Evolutionary conservation across 1,140 invertebrate genomes (phyloP), one percentile per base, ranked within the genome.

Genomic region (Glossosoma conforme): DNA sequence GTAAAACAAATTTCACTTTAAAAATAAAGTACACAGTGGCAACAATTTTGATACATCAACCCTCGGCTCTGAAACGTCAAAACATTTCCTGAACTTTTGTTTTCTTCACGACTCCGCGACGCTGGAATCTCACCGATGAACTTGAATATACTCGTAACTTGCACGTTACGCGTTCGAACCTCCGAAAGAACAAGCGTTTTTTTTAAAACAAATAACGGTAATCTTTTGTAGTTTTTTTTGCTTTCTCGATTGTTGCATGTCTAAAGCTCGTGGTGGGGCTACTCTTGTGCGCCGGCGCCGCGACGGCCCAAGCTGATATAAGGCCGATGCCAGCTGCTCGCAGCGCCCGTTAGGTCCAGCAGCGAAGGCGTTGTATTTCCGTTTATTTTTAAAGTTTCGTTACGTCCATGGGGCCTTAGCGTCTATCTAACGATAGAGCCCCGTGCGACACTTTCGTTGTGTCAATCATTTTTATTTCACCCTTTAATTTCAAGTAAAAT

Each of bases 281-380:
- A 42, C 56, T 49, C 22, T 44, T 41, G 19, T 32, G 38, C 50
- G 42, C 68, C 62, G 64, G 61, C 67, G 65, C 60, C 67, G 61
- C 68, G 68, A 62, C 65, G 62, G 62, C 59, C 53, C 55, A 62
- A 61, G 65, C 62, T 69, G 74, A 75, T 73, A 74, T 74, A 74
- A 75, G 62, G 58, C 61, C 67, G 63, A 66, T 66, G 62, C 62
- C 56, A 57, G 59, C 51, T 57, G 56, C 58, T 54, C 62, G 64
- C 61, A 64, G 61, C 66, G 69, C 69, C 72, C 71, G 68, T 71
- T 67, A 70, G 64, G 68, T 68, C 66, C 63, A 66, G 68, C 65
- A 69, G 63, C 68, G 66, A 68, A 69, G 66, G 64, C 67, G 68
- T 71, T 71, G 67, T 61, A 65, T 62, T 38, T 50, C 57, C 60